phyloP scores from a whole-genome alignment of 2,113 vertebrate species.

The Sciurus niger region DNA sequence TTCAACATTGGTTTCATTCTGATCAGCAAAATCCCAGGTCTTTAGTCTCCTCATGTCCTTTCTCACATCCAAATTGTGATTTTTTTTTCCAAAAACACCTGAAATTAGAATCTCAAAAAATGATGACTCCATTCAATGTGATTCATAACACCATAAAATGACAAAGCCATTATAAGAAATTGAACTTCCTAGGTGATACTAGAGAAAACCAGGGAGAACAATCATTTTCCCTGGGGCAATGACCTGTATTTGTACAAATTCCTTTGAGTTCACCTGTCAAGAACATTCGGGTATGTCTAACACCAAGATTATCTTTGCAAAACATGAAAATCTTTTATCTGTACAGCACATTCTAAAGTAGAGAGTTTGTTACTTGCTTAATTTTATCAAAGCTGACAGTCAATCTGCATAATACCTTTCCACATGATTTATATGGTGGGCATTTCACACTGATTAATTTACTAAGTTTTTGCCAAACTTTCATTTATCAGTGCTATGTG shows the following conservation, averaged over 20 bases:
- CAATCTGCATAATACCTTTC: neutral
- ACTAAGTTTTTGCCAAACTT: neutral
- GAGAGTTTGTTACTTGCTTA: neutral
- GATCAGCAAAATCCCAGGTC: conserved; percentile 88
- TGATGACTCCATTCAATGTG: conserved; percentile 36
- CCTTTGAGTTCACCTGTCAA: neutral
- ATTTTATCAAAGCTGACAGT: conserved; percentile 32
- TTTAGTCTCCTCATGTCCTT: conserved; percentile 93
- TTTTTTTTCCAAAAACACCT: conserved; percentile 81
- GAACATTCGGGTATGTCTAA: neutral
- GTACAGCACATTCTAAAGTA: neutral
- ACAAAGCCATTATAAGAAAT: conserved; percentile 38
- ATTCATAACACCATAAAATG: conserved; percentile 70
- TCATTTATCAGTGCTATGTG: neutral
- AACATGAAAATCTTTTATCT: neutral
- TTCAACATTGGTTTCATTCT: conserved; percentile 96
- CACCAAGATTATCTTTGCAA: neutral
- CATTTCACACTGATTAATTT: conserved; percentile 20
- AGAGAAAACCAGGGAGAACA: neutral
- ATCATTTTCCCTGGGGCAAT: neutral
- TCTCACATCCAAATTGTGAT: conserved; percentile 76
- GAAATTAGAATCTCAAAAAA: conserved; percentile 79
- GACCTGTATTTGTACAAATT: neutral
- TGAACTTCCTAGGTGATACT: neutral
- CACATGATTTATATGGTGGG: neutral